Evolutionary conservation across 1,140 invertebrate genomes (phyloP), one percentile per base, ranked within the genome.

Genomic region (Phymastichus coffea): DNA sequence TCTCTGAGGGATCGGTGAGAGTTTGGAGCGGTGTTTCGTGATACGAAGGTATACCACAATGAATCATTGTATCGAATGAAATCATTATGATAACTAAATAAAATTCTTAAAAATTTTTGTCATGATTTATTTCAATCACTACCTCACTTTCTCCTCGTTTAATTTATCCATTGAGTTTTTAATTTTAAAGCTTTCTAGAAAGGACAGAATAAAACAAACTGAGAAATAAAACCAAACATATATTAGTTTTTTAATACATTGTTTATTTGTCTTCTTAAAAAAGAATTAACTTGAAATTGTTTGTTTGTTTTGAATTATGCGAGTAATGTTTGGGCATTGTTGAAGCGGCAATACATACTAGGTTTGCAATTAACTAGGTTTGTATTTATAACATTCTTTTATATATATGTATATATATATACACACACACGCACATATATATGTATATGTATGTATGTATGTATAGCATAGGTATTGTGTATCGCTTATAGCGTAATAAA

Each of bases 21-120:
- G 70, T 71, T n/a, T 69, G 55, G 66, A 66, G 66, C 70, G 56
- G 52, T 66, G 69, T 69, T 70, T 68, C 71, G 69, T 71, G 64
- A 72, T 70, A 73, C 66, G 65, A 64, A 66, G 63, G 74, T 78
- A 78, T 78, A 79, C 77, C 70, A 79, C 70, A 71, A 71, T 69
- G 77, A 77, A 76, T 74, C 71, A 78, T 77, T 78, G 75, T 80
- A 80, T 76, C 70, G 66, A 76, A 72, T 78, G 66, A 75, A 77
- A 74, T 66, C 68, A 76, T 78, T 77, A 79, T 77, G 72, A 75
- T 78, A 77, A 78, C 75, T 76, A 70, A 79, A 79, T 79, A 79
- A 79, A 79, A 77, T 66, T 71, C 72, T 75, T 69, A 72, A 72
- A 75, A 75, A 74, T 69, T 62, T 25, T 54, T 54, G 44, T 26